Evolutionary conservation across 1,140 invertebrate species (phyloP), one percentile per base, ranked within the genome.

Genomic region (Panagrolaimus sp.): DNA sequence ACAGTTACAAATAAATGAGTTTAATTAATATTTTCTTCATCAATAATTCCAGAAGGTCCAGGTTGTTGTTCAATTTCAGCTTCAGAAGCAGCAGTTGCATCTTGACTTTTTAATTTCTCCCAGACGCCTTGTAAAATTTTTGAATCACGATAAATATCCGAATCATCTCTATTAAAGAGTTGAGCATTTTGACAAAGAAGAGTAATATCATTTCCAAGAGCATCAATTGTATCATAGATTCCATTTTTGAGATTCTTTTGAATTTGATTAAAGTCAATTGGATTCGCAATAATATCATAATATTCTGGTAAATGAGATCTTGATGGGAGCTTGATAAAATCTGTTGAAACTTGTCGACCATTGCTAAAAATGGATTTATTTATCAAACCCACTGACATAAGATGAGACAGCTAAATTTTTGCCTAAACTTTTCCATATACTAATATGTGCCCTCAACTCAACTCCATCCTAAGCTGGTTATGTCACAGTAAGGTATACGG

Each of bases 241-340:
- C 45, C 81, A 25, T 84, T 84, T 70, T 83, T 80, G 14, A 86
- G 83, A 48, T 80, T 77, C 75, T 84, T 84, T 74, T 83, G 84
- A 51, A 98, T 92, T 84, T 94, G 96, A 80, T 91, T 92, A 64
- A 98, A 93, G 80, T 97, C 94, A 57, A 97, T 87, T 0, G 95
- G 93, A 77, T 92, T 93, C 73, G 97, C 97, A n/a, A 97, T 88
- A 77, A n/a, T n/a, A n/a, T 96, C 93, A 84, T 98, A 98, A 84
- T 98, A 98, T 84, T 98, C 93, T 0, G 93, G 93, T 51, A 96
- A 85, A 77, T 95, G 91, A 74, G 91, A 88, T 46, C 90, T 87
- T 1, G 92, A 91, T n/a, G 94, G 94, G 57, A 97, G 84, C 83
- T 95, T 92, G 89, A 95, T 91, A 83, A 97, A 97, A 4, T 92